phyloP scores from a whole-genome alignment of 2,797 vertebrate genomes.

The Fratercula arctica region DNA sequence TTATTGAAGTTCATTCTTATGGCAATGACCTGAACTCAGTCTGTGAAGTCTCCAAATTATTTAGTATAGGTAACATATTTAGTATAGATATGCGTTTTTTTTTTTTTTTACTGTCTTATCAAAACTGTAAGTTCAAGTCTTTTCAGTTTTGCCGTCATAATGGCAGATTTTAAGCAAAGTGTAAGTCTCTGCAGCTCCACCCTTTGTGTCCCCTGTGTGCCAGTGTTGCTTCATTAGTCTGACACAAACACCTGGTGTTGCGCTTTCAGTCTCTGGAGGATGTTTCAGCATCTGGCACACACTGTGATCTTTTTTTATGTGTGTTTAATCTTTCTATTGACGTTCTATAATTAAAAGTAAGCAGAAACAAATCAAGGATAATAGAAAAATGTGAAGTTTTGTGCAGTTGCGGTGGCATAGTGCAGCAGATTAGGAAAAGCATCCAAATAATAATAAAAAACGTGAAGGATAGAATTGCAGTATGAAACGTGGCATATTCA shows the following conservation, averaged over 20 bases:
- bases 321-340: conserved; percentile 53
- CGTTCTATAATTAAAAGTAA: conserved; percentile 54
- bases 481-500: neutral
- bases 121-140: neutral
- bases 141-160: neutral
- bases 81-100: fast-evolving
- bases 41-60: conserved; percentile 41
- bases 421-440: neutral
- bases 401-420: neutral
- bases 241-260: conserved; percentile 84
- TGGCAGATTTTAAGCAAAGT: conserved; percentile 39
- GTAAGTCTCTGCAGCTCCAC: conserved; percentile 7
- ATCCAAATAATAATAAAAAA: neutral
- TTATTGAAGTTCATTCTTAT: conserved; percentile 53
- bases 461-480: fast-evolving
- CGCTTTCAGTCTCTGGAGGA: conserved; percentile 70
- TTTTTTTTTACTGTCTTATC: neutral
- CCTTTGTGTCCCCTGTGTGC: conserved; percentile 54
- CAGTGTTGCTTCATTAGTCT: conserved; percentile 77
- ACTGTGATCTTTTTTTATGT: conserved; percentile 62
- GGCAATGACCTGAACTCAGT: conserved; percentile 68
- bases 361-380: conserved; percentile 14
- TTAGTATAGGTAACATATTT: neutral
- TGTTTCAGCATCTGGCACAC: conserved; percentile 72
- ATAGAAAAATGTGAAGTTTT: neutral